Base-by-base conservation (phyloP, 2,888 invertebrate genomes). In the Drosophila kambysellisi region DNA sequence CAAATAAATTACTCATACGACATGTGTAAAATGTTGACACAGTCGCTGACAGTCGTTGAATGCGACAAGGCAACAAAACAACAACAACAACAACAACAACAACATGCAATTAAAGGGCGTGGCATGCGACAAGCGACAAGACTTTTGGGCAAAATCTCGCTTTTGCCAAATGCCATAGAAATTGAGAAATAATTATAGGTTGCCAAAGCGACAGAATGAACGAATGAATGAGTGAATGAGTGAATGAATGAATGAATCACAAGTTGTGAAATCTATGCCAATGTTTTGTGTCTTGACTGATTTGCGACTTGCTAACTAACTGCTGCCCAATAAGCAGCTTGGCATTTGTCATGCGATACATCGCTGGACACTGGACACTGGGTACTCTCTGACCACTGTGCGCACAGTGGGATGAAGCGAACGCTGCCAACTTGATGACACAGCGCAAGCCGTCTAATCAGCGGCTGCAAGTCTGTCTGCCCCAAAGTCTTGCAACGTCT, bases 391-490 rank as follows among this genome's bases (percentile, higher is more conserved):
- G 70, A 50, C 69, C 74, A 70, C 52, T 69, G 67, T 71, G 1
- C 35, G 65, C 15, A 76, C 76, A 76, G 76, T 76, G 76, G 69
- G 54, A 72, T 80, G 70, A 85, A 79, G 76, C 80, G 59, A 51
- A 66, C 62, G 72, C 86, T 83, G 83, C 77, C 79, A 83, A 83
- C 83, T 83, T 81, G 86, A 60, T 79, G 81, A 85, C 83, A 83
- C 82, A 77, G 61, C 68, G 48, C 70, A 74, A 81, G 67, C 54
- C 67, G 59, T 78, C 81, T 79, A 67, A 78, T 71, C 79, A 78
- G 64, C 74, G 52, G n/a, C 52, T 60, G 46, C 32, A 41, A 48
- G 52, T 56, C 58, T 32, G 50, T 32, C 59, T 65, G 39, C n/a
- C 53, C 30, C 56, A 41, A 41, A 37, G 59, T 35, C 32, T 41